Evolutionary conservation across 2,797 vertebrate species (phyloP).

Genomic region (Sylvia borin): DNA sequence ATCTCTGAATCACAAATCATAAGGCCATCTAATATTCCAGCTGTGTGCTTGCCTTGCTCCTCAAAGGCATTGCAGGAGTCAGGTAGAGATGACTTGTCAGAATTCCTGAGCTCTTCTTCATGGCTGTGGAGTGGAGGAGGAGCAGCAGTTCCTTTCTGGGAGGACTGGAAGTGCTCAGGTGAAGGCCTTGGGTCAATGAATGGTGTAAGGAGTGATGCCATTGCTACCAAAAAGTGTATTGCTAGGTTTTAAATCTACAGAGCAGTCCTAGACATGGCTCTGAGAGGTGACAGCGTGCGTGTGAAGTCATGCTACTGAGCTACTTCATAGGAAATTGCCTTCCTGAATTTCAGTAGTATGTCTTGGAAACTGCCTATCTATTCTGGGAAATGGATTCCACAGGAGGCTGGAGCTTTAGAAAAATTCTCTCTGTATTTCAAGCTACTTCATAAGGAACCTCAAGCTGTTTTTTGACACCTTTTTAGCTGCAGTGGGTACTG

Average conservation of each 20-base stretch:
- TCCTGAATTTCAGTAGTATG: background rate
- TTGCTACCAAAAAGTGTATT: accelerated
- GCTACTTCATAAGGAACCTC: background rate
- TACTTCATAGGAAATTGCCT: background rate
- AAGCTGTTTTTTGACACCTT: background rate
- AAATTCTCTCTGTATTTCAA: background rate
- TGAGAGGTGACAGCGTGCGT: background rate
- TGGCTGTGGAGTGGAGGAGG: background rate
- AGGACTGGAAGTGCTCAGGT: background rate
- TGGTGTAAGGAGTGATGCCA: background rate
- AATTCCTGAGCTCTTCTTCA: background rate
- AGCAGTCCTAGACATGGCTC: background rate
- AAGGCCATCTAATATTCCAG: background rate
- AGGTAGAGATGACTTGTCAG: background rate
- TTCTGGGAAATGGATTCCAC: background rate
- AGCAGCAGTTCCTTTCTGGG: background rate
- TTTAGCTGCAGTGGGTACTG: background rate
- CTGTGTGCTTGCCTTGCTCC: background rate
- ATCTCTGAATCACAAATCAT: background rate
- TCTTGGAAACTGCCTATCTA: background rate
- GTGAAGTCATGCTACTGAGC: background rate
- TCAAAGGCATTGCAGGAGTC: background rate
- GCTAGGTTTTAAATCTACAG: background rate
- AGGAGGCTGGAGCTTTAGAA: background rate
- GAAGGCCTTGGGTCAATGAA: background rate